These are phyloP conservation scores for Tipula unca DNA, from an alignment of 2,888 invertebrate species.

Conservation along the genomic window DNA sequence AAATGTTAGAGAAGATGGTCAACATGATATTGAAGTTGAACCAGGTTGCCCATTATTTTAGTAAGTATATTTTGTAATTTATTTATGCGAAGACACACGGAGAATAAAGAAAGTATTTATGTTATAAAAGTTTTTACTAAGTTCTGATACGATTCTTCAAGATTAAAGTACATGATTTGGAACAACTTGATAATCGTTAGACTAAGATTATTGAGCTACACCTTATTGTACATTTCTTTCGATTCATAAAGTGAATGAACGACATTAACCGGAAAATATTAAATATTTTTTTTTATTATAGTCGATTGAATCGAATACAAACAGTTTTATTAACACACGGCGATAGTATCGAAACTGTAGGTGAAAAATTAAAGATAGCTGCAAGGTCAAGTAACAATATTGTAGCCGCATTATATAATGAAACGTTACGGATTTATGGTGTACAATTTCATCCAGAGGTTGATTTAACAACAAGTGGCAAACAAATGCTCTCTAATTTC, in stretches of 20 bases:
- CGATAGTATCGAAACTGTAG: constrained; percentile 88
- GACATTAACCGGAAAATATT: no score
- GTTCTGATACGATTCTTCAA: constrained; percentile 41
- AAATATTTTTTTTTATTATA: constrained; percentile 39
- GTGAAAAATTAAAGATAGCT: constrained; percentile 77
- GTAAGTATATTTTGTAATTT: constrained; percentile 49
- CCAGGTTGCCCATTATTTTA: constrained; percentile 84
- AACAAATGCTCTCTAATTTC: constrained; percentile 89
- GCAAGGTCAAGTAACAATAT: constrained; percentile 73
- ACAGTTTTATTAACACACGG: constrained; percentile 94
- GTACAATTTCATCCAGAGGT: constrained; percentile 99
- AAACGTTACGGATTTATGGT: constrained; percentile 82
- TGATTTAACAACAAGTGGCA: constrained; percentile 86
- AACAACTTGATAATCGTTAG: constrained; percentile 34
- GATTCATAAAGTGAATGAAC: neutral
- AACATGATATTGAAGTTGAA: constrained; percentile 82
- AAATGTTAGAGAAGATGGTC: constrained; percentile 88
- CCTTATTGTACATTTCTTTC: constrained; percentile 30
- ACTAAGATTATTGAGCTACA: constrained; percentile 36
- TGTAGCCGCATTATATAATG: constrained; percentile 85
- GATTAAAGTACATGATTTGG: constrained; percentile 32
- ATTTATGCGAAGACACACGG: neutral
- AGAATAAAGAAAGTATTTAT: constrained; percentile 24
- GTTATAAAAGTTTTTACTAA: constrained; percentile 14
- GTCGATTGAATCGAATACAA: constrained; percentile 79